A percentile compares a stretch with the other conserved stretches of the same genome.
Conservation (phyloP, 2,888 invertebrate genomes). For the Cerastis rubricosa region DNA sequence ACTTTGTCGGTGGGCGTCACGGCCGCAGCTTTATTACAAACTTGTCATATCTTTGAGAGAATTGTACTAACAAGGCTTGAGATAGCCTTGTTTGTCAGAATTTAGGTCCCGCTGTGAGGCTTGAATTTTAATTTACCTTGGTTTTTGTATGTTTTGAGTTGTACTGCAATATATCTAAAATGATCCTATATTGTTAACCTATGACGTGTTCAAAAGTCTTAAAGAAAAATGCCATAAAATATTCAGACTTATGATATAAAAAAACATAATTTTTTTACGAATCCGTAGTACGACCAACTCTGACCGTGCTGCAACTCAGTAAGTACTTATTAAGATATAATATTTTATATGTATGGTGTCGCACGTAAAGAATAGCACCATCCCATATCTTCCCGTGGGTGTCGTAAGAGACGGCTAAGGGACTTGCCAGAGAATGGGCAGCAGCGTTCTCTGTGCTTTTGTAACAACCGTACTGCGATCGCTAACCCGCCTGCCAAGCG, state of each 20-base stretch:
- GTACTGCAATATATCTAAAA: neutral
- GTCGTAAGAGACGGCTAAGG: too few species aligned
- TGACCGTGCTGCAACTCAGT: neutral
- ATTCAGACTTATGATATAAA: neutral
- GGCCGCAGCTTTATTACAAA: conserved; percentile 30
- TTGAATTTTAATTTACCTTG: conserved; percentile 33
- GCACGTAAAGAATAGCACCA: too few species aligned
- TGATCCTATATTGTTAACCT: neutral
- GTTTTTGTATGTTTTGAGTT: neutral
- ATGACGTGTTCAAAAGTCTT: neutral
- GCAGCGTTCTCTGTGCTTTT: too few species aligned
- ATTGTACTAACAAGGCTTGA: conserved; percentile 39
- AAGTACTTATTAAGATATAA: neutral
- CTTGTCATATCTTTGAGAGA: conserved; percentile 35
- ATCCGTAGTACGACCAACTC: neutral
- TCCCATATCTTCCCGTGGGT: too few species aligned
- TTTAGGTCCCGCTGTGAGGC: conserved; percentile 10
- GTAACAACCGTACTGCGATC: too few species aligned
- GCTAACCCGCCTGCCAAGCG: too few species aligned
- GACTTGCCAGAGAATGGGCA: too few species aligned
- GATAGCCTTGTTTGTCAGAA: conserved; percentile 31
- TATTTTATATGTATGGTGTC: too few species aligned
- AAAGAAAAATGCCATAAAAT: neutral
- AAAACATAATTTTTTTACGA: neutral
- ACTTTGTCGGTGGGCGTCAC: conserved; percentile 41